Evolutionary conservation across 1,140 invertebrate genomes (phyloP).

Genomic region (Drusus annulatus): DNA sequence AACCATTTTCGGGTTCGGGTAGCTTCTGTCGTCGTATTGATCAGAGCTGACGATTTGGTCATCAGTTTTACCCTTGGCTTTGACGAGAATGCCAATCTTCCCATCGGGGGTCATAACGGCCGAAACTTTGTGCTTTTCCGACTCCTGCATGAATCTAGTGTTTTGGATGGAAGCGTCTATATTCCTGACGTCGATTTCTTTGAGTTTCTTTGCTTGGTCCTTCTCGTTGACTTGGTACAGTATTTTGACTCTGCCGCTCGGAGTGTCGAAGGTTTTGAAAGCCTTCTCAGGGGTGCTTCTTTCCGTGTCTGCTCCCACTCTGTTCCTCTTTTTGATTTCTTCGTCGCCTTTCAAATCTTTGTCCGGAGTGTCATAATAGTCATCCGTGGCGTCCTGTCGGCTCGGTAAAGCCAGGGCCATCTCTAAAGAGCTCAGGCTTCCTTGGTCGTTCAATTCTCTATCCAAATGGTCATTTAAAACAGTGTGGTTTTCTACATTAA

Average conservation of each 20-base stretch:
- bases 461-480: conserved; percentile 9
- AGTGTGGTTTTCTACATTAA: background rate
- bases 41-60: conserved; percentile 30
- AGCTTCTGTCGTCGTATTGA: conserved; percentile 30
- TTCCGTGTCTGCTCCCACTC: background rate
- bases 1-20: conserved; percentile 11
- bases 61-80: conserved; percentile 49
- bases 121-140: conserved; percentile 56
- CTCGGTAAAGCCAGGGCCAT: conserved; percentile 31
- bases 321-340: conserved; percentile 31
- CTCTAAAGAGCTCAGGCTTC: background rate
- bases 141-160: conserved; percentile 52
- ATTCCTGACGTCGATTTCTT: background rate
- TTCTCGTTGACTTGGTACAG: conserved; percentile 54
- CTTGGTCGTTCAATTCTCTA: conserved; percentile 31
- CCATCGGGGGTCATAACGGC: conserved; percentile 55
- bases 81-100: conserved; percentile 54
- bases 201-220: conserved; percentile 40
- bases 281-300: conserved; percentile 45
- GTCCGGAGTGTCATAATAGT: conserved; percentile 19
- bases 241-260: conserved; percentile 55
- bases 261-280: conserved; percentile 57
- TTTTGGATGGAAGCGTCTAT: conserved; percentile 38
- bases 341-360: conserved; percentile 24
- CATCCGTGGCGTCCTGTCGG: conserved; percentile 39